Percentiles rank a stretch among this genome's conserved stretches.
These are phyloP conservation scores for Phenganax subtilis DNA, from an alignment of 92 coral and sea anemone species.

Conservation along the genomic window DNA sequence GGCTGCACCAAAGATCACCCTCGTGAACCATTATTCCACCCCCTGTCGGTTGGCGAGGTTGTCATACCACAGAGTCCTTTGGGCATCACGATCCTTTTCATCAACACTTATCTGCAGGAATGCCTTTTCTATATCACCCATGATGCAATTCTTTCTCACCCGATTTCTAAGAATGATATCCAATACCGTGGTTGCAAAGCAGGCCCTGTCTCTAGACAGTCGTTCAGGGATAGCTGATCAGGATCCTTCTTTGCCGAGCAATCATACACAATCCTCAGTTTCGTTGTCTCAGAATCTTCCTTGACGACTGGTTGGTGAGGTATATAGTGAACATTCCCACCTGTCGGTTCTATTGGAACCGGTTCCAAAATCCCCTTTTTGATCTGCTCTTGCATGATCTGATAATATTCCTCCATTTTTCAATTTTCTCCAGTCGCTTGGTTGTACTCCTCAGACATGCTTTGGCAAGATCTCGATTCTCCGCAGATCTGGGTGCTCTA, in stretches of 20 bases:
- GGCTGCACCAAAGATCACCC: neutral
- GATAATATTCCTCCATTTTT: slow-evolving; percentile 19
- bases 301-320: neutral
- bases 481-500: slow-evolving; percentile 47
- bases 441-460: slow-evolving; percentile 48
- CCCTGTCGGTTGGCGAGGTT: neutral
- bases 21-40: neutral
- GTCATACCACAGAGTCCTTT: slow-evolving; percentile 20
- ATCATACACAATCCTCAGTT: neutral
- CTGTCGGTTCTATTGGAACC: neutral
- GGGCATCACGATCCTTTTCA: slow-evolving; percentile 11
- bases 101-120: slow-evolving; percentile 1
- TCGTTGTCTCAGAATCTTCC: neutral
- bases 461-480: slow-evolving; percentile 47
- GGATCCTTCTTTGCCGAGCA: neutral
- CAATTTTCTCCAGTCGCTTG: slow-evolving; percentile 19
- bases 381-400: slow-evolving; percentile 37
- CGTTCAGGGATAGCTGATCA: neutral
- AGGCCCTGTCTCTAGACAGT: neutral
- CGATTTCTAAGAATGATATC: neutral
- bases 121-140: slow-evolving; percentile 16
- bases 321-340: neutral
- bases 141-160: neutral
- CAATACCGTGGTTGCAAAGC: neutral
- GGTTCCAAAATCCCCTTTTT: slow-evolving; percentile 8